Evolutionary conservation across 2,797 vertebrate species (phyloP).

Genomic region (Lophius americanus): DNA sequence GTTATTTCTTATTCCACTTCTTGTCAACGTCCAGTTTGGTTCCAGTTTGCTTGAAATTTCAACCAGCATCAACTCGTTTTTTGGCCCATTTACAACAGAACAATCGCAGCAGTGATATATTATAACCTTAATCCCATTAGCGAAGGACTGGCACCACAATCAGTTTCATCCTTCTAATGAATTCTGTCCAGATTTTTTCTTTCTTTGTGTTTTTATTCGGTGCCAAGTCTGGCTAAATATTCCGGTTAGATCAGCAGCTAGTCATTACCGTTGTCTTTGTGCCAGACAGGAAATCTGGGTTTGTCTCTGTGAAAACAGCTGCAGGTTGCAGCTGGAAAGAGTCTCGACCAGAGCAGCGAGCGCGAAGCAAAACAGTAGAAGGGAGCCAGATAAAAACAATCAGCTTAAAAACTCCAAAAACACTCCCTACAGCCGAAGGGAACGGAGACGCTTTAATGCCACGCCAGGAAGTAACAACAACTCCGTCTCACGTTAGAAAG

Average conservation of each 20-base stretch:
- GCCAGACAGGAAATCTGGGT: not conserved
- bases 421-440: rapidly evolving
- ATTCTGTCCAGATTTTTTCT: not conserved
- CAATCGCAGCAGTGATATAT: no score
- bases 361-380: not conserved
- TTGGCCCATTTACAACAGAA: no score
- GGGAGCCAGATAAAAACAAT: not conserved
- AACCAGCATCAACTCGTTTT: not conserved
- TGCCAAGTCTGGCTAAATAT: not conserved
- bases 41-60: not conserved
- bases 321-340: not conserved
- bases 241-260: not conserved
- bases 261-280: not conserved
- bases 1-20: not conserved
- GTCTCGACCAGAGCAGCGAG: not conserved
- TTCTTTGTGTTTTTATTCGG: conserved; percentile 1
- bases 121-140: no score
- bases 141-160: no score
- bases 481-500: no score
- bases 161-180: not conserved
- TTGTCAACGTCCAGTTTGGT: not conserved
- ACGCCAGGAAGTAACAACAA: no score
- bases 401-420: not conserved
- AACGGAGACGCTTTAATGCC: not conserved
- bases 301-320: not conserved